Evolutionary conservation across 2,888 invertebrate species (phyloP), one percentile per base, ranked within the genome.

Genomic region (Hipparchia sbordonii): DNA sequence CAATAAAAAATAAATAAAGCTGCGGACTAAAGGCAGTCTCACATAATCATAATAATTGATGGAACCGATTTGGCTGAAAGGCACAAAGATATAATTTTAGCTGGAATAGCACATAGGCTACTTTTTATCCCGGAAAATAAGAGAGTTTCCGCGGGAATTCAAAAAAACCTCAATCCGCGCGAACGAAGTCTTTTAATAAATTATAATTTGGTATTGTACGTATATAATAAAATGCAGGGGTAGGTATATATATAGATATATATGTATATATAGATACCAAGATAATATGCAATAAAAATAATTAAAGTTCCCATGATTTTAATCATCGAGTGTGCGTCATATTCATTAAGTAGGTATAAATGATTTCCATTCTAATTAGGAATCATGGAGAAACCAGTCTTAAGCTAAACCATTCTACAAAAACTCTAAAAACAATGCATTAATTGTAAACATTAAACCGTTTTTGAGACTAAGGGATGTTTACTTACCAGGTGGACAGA

Each of bases 301-400:
- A 56, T 56, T 56, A 13, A n/a, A 2, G 7, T 56, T 56, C 13
- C 56, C 56, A 56, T 56, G 7, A 2, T 13, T 7, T 56, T 56
- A 56, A 56, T 56, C 56, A 13, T 6, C 56, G 56, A n/a, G 48
- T 63, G 51, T 65, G 63, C 63, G 63, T 65, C 63, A 65, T 33
- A 9, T 9, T 9, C 48, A 9, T 23, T 9, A 51, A 10, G 51
- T 9, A 51, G 6, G 51, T 1, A 1, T 23, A 13, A 65, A 52
- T 65, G 33, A 65, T 65, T 65, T 65, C 51, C 63, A 65, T 65
- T 48, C 52, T 33, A 65, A 51, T 65, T 9, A 33, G 51, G 23
- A 33, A 65, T 33, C 63, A 10, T 51, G 23, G 1, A 33, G 10
- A 51, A 63, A 65, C 63, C 33, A 33, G 63, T 52, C 10, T 51